phyloP scores from a whole-genome alignment of 1,140 invertebrate species.

The Melanaphis sacchari region DNA sequence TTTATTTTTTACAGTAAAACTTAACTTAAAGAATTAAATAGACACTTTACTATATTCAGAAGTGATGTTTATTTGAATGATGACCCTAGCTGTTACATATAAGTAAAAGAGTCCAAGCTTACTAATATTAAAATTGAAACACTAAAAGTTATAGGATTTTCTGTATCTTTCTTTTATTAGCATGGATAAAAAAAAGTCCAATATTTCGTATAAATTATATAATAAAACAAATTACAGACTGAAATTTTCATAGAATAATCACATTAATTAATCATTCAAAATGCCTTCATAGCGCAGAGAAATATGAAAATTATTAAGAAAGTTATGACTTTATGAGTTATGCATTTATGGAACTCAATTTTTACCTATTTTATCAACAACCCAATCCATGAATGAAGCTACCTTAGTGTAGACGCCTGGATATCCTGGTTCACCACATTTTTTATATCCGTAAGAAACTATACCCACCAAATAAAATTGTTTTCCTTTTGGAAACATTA shows the following conservation, averaged over 20 bases:
- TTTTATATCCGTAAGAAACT: conserved; percentile 72
- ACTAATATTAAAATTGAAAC: neutral
- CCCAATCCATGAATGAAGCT: conserved; percentile 79
- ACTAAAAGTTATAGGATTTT: neutral
- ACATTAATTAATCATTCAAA: neutral
- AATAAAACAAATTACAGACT: neutral
- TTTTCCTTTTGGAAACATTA: conserved; percentile 73
- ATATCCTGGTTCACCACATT: conserved; percentile 74
- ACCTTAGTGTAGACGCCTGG: conserved; percentile 84
- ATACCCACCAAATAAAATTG: conserved; percentile 81
- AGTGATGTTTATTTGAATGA: too few species aligned
- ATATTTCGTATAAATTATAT: neutral
- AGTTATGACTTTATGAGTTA: neutral
- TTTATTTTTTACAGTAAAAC: too few species aligned
- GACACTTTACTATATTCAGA: too few species aligned
- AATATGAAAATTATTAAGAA: neutral
- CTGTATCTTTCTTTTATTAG: neutral
- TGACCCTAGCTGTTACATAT: too few species aligned
- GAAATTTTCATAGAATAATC: neutral
- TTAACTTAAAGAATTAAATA: too few species aligned
- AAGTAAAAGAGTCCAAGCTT: neutral
- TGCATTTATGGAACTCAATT: conserved; percentile 25
- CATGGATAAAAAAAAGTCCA: neutral
- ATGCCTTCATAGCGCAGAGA: neutral
- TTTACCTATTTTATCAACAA: conserved; percentile 67